Conservation (phyloP, 2,113 vertebrate genomes). For the Cariama cristata region DNA sequence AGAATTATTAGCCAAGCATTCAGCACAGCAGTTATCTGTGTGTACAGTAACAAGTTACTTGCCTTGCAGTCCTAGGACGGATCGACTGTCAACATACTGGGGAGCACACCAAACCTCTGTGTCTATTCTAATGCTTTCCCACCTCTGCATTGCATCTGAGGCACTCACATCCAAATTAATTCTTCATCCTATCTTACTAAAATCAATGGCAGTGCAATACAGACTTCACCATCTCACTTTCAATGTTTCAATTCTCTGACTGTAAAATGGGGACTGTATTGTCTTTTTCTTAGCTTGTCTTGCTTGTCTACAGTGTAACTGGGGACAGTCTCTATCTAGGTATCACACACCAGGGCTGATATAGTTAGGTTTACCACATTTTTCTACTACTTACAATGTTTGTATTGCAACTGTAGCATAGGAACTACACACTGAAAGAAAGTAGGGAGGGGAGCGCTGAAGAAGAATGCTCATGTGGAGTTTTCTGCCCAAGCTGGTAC, state of each 20-base stretch:
- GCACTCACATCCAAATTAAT: not conserved
- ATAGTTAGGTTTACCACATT: not conserved
- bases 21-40: not conserved
- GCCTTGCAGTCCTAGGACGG: not conserved
- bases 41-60: not conserved
- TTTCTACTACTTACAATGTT: not conserved
- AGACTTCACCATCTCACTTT: not conserved
- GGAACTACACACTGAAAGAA: not conserved
- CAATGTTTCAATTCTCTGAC: not conserved
- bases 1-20: not conserved
- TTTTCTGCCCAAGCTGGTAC: not conserved
- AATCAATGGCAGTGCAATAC: not conserved
- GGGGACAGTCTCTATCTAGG: not conserved
- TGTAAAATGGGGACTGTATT: not conserved
- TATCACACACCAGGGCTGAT: not conserved
- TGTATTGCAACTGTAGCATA: accelerated
- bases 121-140: not conserved
- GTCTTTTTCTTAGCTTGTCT: not conserved
- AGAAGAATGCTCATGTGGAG: not conserved
- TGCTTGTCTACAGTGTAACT: not conserved
- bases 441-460: not conserved
- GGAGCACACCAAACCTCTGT: not conserved
- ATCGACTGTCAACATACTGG: not conserved
- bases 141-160: not conserved
- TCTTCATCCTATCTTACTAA: not conserved